Percentiles rank a stretch among this genome's conserved stretches.
Evolutionary conservation across 2,888 invertebrate species (phyloP).

Genomic region (Phortica magna): DNA sequence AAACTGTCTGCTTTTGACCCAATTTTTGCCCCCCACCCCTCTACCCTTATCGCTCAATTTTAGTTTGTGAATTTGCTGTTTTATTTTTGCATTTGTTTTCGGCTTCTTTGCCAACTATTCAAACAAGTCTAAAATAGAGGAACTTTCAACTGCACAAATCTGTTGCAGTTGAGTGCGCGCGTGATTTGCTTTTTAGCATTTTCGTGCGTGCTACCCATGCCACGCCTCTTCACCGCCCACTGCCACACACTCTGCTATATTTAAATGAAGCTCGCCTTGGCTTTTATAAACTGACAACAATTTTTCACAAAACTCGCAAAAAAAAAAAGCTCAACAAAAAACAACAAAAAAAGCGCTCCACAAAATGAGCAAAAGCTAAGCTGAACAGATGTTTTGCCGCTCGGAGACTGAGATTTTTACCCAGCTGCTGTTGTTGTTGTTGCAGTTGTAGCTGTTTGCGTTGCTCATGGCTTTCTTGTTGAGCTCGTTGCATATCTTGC

Average conservation of each 20-base stretch:
- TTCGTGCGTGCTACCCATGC: background rate
- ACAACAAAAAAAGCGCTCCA: background rate
- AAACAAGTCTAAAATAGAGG: background rate
- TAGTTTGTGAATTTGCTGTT: background rate
- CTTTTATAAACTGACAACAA: constrained; percentile 67
- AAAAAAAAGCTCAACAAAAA: background rate
- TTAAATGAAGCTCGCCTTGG: background rate
- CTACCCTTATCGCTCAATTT: background rate
- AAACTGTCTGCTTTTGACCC: background rate
- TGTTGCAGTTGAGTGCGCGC: constrained; percentile 49
- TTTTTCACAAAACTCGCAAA: constrained; percentile 54
- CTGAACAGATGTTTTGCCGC: constrained; percentile 12
- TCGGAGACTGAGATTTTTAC: constrained; percentile 9
- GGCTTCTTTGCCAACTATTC: background rate
- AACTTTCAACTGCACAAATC: constrained; percentile 39
- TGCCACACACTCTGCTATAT: background rate
- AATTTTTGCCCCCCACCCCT: background rate
- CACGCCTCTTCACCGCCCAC: too few species aligned
- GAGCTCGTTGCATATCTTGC: constrained; percentile 54
- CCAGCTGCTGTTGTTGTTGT: background rate
- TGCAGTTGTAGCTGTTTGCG: background rate
- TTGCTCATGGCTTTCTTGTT: background rate
- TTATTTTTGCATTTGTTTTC: background rate
- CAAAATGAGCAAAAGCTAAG: constrained; percentile 9
- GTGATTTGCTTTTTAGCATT: constrained; percentile 12